Evolutionary conservation across 2,113 vertebrate species (phyloP), one percentile per base, ranked within the genome.

Genomic region (Climacteris rufus): DNA sequence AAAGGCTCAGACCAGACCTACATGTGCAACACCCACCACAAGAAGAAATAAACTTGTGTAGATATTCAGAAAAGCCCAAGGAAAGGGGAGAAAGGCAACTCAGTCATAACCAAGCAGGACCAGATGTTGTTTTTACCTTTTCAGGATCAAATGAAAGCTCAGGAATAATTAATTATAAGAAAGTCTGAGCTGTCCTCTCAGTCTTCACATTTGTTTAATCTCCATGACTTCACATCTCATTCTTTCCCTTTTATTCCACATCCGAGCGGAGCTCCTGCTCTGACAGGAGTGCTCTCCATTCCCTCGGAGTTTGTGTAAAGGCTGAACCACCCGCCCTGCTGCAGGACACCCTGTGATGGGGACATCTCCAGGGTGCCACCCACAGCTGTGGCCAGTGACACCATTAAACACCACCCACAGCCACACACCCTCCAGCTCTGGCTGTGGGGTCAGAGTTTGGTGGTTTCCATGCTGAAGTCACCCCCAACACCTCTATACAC

Each of bases 101-200:
- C 30, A 13, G 15, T 21, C 1, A 0, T 15, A 50, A 63, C 31
- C 6, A 11, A n/a, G 2, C 0, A 50, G 80, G 50, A 27, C 11
- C n/a, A 35, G 68, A 20, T 24, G 3, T 40, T 78, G 28, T 66
- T 89, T 95, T 70, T 60, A 39, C 27, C 25, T 78, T 86, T 89
- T 74, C 54, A 76, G 57, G 76, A 50, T 7, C 52, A 82, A 77
- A 63, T 2, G 50, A 82, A 84, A 76, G 35, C 65, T 88, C 3
- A 4, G 33, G 66, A 68, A 60, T n/a, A n/a, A n/a, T n/a, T n/a
- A 74, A 68, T 37, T 37, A 47, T 5, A 75, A 23, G 42, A 31
- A 76, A 72, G 42, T 49, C 75, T 83, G 81, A 69, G 61, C 66
- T 72, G 39, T 66, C 61, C 77, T 91, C 61, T 69, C 77, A 60